These are phyloP conservation scores for Rhopalosiphum nymphaeae DNA, from an alignment of 2,888 invertebrate species.

Conservation along the genomic window DNA sequence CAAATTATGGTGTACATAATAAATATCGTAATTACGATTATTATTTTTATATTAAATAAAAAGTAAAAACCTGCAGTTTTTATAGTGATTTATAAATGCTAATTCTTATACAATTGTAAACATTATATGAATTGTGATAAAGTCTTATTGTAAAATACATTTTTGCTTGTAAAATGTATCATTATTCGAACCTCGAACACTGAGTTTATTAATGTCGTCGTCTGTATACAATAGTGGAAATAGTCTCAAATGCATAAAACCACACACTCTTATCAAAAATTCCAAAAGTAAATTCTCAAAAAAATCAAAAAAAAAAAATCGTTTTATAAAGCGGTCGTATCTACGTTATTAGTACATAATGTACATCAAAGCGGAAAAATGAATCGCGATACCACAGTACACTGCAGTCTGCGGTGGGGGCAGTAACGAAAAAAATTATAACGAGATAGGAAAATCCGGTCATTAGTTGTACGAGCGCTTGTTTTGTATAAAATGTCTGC, in stretches of 20 bases:
- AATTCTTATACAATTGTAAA: not conserved
- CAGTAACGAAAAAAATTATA: not conserved
- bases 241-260: not conserved
- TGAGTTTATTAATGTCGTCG: not conserved
- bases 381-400: not conserved
- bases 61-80: not conserved
- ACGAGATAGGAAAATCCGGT: constrained; percentile 13
- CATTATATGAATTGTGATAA: not conserved
- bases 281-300: not conserved
- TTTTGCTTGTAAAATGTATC: not conserved
- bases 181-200: not conserved
- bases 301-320: not conserved
- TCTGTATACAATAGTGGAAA: not conserved
- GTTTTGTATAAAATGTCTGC: not conserved
- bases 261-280: not conserved
- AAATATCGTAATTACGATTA: not conserved
- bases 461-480: constrained; percentile 21
- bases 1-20: not conserved
- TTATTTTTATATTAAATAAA: not conserved
- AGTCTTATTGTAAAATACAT: not conserved
- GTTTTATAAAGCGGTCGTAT: not conserved
- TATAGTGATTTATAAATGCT: not conserved
- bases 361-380: constrained; percentile 6
- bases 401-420: not conserved
- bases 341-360: not conserved